Evolutionary conservation across 2,797 vertebrate species (phyloP), one percentile per base, ranked within the genome.

Genomic region (Vespertilio murinus): DNA sequence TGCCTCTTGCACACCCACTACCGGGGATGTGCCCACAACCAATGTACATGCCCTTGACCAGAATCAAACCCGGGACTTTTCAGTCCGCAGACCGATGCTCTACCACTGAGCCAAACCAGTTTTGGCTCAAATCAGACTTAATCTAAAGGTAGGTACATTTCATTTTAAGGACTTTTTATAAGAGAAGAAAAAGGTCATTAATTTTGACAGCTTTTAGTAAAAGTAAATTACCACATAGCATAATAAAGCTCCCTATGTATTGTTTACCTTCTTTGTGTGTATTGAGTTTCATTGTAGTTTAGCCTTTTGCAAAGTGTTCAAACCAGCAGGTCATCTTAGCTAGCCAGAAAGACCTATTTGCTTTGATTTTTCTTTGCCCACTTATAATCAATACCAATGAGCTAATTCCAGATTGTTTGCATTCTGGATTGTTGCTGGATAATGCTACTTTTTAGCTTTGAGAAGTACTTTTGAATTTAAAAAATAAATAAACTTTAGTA

Each of bases 201-300:
- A 97, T 96, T 96, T 94, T 96, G 70, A 92, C 91, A 94, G 69
- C 74, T 91, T 93, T 73, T 54, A 86, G 35, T 87, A 22, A 86
- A 94, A 95, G 85, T 56, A 92, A 71, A 52, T 54, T 16, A 80
- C 14, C 16, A 80, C 14, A 89, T n/a, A n/a, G n/a, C n/a, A n/a
- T n/a, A 88, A 93, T 65, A 92, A 84, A 93, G 8, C 64, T 91
- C 33, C 16, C 45, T 3, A 75, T 45, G 45, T 52, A 59, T 78
- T 89, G 79, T 70, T 84, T 94, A 35, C 25, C 65, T 88, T 94
- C 64, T 88, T 92, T 69, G 69, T 35, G 3, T 38, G 1, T 71
- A 3, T 47, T 91, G 8, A 75, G 70, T 93, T 94, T 81, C 74
- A 80, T 33, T 93, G 64, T 65, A 40, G 3, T 17, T 17, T 61